Evolutionary conservation across 2,113 vertebrate genomes (phyloP).

Genomic region (Sapayoa aenigma): DNA sequence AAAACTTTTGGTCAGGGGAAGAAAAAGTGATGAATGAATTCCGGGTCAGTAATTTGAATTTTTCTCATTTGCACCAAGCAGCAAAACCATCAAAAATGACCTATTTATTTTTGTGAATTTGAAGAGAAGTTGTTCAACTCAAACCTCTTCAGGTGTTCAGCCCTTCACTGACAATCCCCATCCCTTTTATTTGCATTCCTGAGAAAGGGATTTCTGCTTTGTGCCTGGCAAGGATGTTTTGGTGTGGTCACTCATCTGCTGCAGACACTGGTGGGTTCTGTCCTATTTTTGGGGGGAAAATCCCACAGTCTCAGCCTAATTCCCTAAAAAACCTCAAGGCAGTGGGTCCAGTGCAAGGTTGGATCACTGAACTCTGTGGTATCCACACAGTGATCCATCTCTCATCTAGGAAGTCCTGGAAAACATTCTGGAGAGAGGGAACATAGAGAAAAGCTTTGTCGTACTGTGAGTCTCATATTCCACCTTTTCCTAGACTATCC

Average conservation of each 20-base stretch:
- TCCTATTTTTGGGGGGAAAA: neutral
- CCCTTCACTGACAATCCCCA: neutral
- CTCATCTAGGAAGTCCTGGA: neutral
- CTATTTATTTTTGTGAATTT: neutral
- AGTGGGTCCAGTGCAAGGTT: neutral
- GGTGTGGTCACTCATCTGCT: neutral
- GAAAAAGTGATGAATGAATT: neutral
- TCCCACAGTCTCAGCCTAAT: neutral
- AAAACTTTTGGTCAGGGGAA: neutral
- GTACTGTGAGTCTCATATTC: neutral
- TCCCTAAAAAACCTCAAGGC: neutral
- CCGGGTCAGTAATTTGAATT: neutral
- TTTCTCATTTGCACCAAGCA: neutral
- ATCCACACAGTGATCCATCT: neutral
- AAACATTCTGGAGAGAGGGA: neutral
- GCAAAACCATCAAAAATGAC: rapidly evolving
- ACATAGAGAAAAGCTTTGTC: neutral
- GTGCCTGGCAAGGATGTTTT: neutral
- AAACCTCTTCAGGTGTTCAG: neutral
- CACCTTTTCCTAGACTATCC: neutral
- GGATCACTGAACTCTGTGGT: neutral
- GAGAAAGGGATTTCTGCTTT: neutral
- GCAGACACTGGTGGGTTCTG: neutral
- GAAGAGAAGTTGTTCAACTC: neutral
- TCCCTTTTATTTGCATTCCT: neutral